phyloP scores from a whole-genome alignment of 2,888 invertebrate species.

The Parnassius glacialis region DNA sequence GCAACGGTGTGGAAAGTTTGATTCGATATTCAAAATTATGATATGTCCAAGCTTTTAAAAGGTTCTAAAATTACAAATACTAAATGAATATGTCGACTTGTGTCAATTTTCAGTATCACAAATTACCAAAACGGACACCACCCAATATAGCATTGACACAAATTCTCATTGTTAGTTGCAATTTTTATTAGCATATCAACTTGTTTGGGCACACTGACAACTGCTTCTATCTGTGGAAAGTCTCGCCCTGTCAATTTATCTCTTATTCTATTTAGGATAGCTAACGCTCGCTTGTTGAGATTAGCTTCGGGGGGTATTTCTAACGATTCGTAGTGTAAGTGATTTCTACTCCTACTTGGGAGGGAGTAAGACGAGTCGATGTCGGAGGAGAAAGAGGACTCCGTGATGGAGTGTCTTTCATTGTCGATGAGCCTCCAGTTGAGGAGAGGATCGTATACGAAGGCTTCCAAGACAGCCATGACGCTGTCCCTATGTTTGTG shows the following conservation, averaged over 20 bases:
- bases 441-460: constrained; percentile 98
- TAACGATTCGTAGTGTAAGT: constrained; percentile 63
- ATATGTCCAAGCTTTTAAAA: no score
- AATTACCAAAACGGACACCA: constrained; percentile 93
- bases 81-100: not conserved
- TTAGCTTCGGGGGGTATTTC: constrained; percentile 85
- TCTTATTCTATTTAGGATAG: constrained; percentile 94
- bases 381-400: constrained; percentile 68
- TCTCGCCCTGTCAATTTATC: constrained; percentile 97
- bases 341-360: constrained; percentile 65
- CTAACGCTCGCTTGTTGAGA: constrained; percentile 94
- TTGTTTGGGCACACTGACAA: constrained; percentile 91
- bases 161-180: constrained; percentile 98
- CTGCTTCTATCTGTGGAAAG: constrained; percentile 87
- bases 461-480: constrained; percentile 99
- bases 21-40: no score
- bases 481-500: constrained; percentile 98
- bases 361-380: constrained; percentile 64
- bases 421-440: constrained; percentile 92
- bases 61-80: no score
- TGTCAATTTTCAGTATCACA: not conserved
- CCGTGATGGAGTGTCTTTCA: constrained; percentile 63
- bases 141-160: constrained; percentile 99
- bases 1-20: no score
- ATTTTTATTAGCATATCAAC: constrained; percentile 96